Evolutionary conservation across 2,888 invertebrate genomes (phyloP).

Genomic region (Pycnomerus fuliginosus): DNA sequence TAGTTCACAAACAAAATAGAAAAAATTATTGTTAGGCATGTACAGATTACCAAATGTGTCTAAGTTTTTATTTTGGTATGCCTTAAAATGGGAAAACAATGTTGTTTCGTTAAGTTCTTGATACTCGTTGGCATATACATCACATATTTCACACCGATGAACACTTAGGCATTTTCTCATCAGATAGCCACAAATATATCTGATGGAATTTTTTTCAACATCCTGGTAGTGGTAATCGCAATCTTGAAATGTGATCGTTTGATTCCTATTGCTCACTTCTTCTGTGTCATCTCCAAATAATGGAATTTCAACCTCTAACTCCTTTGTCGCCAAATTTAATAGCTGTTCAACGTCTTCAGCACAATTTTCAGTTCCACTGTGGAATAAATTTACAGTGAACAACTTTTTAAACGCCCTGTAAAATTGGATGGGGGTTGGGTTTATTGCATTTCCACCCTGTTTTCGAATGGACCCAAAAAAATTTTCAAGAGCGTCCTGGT

Average conservation of each 20-base stretch:
- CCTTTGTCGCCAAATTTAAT: background rate
- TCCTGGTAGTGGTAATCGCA: background rate
- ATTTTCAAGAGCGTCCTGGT: constrained; percentile 28
- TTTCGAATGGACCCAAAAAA: constrained; percentile 28
- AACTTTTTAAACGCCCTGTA: constrained; percentile 21
- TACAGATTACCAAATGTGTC: background rate
- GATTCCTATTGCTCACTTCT: background rate
- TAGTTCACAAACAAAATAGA: background rate
- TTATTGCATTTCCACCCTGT: constrained; percentile 18
- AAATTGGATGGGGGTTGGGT: constrained; percentile 23
- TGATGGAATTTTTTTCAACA: constrained; percentile 1
- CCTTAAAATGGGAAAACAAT: constrained; percentile 2
- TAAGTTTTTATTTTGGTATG: background rate
- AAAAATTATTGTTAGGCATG: background rate
- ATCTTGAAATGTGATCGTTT: background rate
- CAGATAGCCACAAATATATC: constrained; percentile 4
- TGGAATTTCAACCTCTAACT: background rate
- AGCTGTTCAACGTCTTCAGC: background rate
- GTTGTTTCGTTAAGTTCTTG: constrained; percentile 1
- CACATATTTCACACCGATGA: constrained; percentile 4
- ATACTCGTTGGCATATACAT: background rate
- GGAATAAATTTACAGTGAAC: constrained; percentile 13
- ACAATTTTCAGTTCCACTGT: constrained; percentile 6
- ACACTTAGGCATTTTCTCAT: constrained; percentile 4
- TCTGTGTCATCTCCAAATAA: background rate